Evolutionary conservation across 2,113 vertebrate genomes (phyloP).

Genomic region (Campylorhamphus procurvoides): DNA sequence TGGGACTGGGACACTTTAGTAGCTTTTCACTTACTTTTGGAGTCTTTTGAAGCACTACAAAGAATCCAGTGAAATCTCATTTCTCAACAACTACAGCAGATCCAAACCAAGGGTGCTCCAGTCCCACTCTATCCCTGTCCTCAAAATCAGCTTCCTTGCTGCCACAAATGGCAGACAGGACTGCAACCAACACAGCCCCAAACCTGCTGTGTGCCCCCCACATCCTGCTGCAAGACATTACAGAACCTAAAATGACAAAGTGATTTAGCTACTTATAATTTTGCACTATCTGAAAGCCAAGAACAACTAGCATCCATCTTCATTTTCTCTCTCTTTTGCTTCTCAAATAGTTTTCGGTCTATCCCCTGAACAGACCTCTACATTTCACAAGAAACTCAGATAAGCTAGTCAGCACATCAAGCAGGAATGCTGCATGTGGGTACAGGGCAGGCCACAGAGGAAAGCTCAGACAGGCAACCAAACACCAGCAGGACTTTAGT

Average conservation of each 20-base stretch:
- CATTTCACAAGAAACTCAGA: neutral
- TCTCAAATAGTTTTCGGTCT: neutral
- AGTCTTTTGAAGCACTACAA: neutral
- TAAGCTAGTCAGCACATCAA: neutral
- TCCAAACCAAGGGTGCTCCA: neutral
- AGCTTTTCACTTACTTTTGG: neutral
- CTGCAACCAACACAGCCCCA: neutral
- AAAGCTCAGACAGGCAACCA: neutral
- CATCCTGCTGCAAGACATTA: fast-evolving
- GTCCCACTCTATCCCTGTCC: neutral
- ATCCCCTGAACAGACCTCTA: neutral
- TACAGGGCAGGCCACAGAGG: neutral
- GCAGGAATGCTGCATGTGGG: neutral
- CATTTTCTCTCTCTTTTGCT: neutral
- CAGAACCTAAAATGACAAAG: neutral
- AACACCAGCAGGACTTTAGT: neutral
- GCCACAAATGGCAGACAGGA: fast-evolving
- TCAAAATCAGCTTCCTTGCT: neutral
- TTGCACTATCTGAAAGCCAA: neutral
- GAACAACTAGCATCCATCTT: neutral
- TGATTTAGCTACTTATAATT: neutral
- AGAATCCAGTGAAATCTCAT: neutral
- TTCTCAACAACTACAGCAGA: neutral
- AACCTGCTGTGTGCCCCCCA: neutral
- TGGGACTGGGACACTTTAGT: neutral